A percentile compares a stretch with the other conserved stretches of the same genome.
These are phyloP conservation scores for Epistrophe eligans DNA, from an alignment of 2,888 invertebrate genomes.

Conservation along the genomic window DNA sequence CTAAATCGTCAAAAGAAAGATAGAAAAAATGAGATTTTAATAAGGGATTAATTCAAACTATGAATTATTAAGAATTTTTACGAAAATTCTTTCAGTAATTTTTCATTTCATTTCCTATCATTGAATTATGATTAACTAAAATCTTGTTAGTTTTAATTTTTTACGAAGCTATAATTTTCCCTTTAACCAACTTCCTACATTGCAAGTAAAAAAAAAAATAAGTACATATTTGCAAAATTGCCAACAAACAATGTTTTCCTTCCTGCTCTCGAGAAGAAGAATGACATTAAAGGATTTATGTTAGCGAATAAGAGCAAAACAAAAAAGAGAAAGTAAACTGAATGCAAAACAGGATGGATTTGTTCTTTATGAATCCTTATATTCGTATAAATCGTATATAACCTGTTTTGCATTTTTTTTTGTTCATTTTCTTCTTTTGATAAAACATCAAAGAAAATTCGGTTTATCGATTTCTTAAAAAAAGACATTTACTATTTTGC, in stretches of 20 bases:
- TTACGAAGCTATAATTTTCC: neutral
- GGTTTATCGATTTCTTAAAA: conserved; percentile 18
- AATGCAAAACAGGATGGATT: conserved; percentile 31
- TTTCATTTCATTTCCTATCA: too few relatives aligned
- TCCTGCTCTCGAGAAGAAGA: conserved; percentile 15
- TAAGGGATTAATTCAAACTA: too few relatives aligned
- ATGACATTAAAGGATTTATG: conserved; percentile 33
- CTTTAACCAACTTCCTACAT: neutral
- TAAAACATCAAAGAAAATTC: conserved; percentile 16
- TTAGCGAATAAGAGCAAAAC: neutral
- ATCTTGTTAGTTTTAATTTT: neutral
- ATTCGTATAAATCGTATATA: neutral
- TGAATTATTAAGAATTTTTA: too few relatives aligned
- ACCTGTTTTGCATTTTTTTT: conserved; percentile 15
- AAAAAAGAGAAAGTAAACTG: neutral
- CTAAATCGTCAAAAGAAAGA: too few relatives aligned
- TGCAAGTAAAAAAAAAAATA: neutral
- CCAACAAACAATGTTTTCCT: conserved; percentile 30
- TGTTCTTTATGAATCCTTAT: conserved; percentile 14
- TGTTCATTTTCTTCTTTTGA: neutral
- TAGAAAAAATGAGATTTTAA: too few relatives aligned
- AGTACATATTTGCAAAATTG: conserved; percentile 14
- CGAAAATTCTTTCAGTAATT: too few relatives aligned
- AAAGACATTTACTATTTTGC: neutral
- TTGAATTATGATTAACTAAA: too few relatives aligned